These are phyloP conservation scores for Gouania willdenowi DNA, from an alignment of 2,797 vertebrate genomes.

Conservation along the genomic window DNA sequence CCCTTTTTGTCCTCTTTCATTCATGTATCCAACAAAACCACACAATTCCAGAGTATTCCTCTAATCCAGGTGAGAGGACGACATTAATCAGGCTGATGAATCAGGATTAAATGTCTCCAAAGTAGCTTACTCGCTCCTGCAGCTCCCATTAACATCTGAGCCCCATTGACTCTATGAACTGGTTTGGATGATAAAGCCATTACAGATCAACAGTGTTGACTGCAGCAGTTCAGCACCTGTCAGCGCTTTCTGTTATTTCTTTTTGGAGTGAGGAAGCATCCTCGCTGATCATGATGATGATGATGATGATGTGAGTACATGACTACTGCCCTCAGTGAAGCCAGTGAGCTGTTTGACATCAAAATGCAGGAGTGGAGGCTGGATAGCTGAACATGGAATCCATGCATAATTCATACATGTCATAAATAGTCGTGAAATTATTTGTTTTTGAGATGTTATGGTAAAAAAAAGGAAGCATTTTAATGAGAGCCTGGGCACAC, in stretches of 20 bases:
- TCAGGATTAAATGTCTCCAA: slow-evolving; percentile 49
- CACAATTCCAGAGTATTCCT: slow-evolving; percentile 20
- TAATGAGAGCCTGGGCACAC: too few species aligned
- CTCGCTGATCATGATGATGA: too few species aligned
- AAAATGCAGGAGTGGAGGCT: slow-evolving; percentile 1
- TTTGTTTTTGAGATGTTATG: too few species aligned
- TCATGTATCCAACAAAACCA: slow-evolving; percentile 16
- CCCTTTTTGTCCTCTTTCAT: slow-evolving; percentile 35
- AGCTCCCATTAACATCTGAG: slow-evolving; percentile 23
- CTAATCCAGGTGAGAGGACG: slow-evolving; percentile 59
- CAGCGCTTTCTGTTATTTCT: not conserved
- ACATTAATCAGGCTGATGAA: slow-evolving; percentile 47
- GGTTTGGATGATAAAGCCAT: not conserved
- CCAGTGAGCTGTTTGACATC: not conserved
- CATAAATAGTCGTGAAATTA: not conserved
- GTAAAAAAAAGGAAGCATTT: too few species aligned
- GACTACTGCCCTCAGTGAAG: not conserved
- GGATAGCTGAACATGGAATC: not conserved
- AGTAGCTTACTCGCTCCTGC: slow-evolving; percentile 40
- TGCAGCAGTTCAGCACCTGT: slow-evolving; percentile 18
- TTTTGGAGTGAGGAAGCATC: not conserved
- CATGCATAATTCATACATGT: not conserved
- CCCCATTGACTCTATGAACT: slow-evolving; percentile 14
- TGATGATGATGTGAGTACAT: slow-evolving; percentile 4
- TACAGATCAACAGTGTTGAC: slow-evolving; percentile 11